A percentile compares a stretch with the other conserved stretches of the same genome.
Conservation (phyloP, 2,797 vertebrate genomes). For the Liparis tanakae region DNA sequence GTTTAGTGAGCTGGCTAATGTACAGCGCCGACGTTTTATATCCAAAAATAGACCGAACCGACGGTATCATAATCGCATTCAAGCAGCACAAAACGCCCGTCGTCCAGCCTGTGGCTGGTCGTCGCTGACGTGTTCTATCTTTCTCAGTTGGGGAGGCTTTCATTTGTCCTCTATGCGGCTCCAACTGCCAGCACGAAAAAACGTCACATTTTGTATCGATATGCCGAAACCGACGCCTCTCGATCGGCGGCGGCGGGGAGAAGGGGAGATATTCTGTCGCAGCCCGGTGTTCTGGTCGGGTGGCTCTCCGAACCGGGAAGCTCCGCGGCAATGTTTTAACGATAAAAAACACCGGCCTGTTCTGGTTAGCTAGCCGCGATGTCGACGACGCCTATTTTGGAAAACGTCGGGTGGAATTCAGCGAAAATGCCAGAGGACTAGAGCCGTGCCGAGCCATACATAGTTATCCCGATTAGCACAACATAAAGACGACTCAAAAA, state of each 20-base stretch:
- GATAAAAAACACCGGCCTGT: constrained; percentile 67
- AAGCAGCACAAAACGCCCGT: constrained; percentile 67
- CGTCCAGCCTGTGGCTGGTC: constrained; percentile 50
- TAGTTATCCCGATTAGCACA: constrained; percentile 86
- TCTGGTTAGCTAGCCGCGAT: constrained; percentile 73
- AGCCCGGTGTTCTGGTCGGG: constrained; percentile 26
- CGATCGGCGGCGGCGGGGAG: background rate
- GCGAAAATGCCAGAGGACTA: constrained; percentile 69
- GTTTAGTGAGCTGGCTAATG: constrained; percentile 38
- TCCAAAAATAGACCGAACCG: constrained; percentile 80
- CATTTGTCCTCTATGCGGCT: constrained; percentile 68
- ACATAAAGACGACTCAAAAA: constrained; percentile 84
- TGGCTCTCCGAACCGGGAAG: constrained; percentile 2
- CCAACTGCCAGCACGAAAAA: constrained; percentile 62
- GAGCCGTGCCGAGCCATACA: constrained; percentile 72
- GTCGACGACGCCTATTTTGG: constrained; percentile 66
- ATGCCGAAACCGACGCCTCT: constrained; percentile 53
- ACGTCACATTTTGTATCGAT: constrained; percentile 71
- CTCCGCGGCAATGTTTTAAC: constrained; percentile 32
- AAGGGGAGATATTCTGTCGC: background rate
- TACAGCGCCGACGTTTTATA: constrained; percentile 60
- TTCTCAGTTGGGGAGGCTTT: constrained; percentile 67
- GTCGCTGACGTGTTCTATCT: constrained; percentile 68
- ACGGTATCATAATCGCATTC: constrained; percentile 70
- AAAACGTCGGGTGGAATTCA: constrained; percentile 66